These are phyloP conservation scores for Taphrorychus bicolor DNA, from an alignment of 2,888 invertebrate species.

Conservation along the genomic window DNA sequence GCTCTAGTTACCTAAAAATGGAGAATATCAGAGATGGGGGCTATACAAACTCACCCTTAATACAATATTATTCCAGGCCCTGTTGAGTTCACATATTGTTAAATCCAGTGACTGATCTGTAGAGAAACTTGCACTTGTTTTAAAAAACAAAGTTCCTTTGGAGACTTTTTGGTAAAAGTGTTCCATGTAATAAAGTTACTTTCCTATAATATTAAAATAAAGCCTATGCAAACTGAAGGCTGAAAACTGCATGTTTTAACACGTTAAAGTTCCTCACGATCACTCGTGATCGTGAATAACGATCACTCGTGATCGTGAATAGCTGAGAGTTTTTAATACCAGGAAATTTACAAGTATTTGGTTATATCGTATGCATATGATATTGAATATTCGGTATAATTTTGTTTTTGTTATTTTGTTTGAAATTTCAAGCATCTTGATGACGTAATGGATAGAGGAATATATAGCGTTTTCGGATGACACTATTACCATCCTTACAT, in stretches of 20 bases:
- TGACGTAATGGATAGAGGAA: too few species aligned
- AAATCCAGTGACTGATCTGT: constrained; percentile 31
- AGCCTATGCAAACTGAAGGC: not conserved
- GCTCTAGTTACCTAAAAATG: not conserved
- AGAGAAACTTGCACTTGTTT: constrained; percentile 34
- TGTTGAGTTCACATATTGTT: constrained; percentile 35
- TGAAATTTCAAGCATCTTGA: too few species aligned
- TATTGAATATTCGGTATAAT: too few species aligned
- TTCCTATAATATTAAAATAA: not conserved
- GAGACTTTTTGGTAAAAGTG: constrained; percentile 9
- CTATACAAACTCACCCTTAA: not conserved
- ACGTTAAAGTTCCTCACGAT: not conserved
- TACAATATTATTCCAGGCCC: constrained; percentile 32
- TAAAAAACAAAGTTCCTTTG: constrained; percentile 22
- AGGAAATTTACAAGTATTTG: too few species aligned
- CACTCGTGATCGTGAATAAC: too few species aligned
- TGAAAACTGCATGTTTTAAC: not conserved
- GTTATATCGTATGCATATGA: too few species aligned
- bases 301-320: too few species aligned
- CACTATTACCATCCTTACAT: too few species aligned
- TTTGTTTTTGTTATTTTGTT: too few species aligned
- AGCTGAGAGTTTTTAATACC: too few species aligned
- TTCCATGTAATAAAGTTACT: constrained; percentile 16
- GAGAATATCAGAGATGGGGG: too few species aligned
- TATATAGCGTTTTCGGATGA: too few species aligned